Base-by-base conservation (phyloP, 2,113 vertebrate genomes). In the Bagarius yarrelli region DNA sequence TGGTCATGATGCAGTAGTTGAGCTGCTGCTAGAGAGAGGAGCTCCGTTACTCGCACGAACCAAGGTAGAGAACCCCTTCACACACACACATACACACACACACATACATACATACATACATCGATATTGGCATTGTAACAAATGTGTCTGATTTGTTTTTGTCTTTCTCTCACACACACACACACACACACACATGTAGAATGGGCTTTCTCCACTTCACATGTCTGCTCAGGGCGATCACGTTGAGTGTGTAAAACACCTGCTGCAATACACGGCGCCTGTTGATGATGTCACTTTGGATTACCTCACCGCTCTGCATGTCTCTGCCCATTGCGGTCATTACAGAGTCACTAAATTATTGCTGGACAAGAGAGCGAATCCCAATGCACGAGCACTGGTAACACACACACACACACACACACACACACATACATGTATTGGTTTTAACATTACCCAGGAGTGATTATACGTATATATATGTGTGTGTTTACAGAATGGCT, bases 211-310 rank as follows among this genome's bases (percentile, higher is more conserved):
- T 64, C 97, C 98, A 0, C 94, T 99, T 40, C 98, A 99, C 91
- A 99, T 99, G 98, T 95, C 97, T 0, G 97, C 98, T 6, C 98
- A 99, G 79, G 98, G 98, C 23, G 98, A 99, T 91, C 98, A 99
- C 0, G 90, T 99, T 57, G 98, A 99, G 64, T 99, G 98, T 25
- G 95, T 99, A 32, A 98, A 98, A 83, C 94, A 97, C 81, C 89
- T 99, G 12, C 89, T 99, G 78, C 96, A 98, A 88, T 94, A 97
- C 91, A 95, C 95, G 89, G 97, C 98, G 0, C 97, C 97, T 0
- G 97, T 99, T 64, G 97, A 99, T 25, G 98, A 99, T 0, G 96
- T 99, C 88, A 99, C 98, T 0, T 89, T 99, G 80, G 98, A 99
- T 89, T 99, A 98, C 92, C 93, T 99, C 89, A 99, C 98, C 0